These are phyloP conservation scores for Cyrtorhinus lividipennis DNA, from an alignment of 1,140 invertebrate species.

Conservation along the genomic window DNA sequence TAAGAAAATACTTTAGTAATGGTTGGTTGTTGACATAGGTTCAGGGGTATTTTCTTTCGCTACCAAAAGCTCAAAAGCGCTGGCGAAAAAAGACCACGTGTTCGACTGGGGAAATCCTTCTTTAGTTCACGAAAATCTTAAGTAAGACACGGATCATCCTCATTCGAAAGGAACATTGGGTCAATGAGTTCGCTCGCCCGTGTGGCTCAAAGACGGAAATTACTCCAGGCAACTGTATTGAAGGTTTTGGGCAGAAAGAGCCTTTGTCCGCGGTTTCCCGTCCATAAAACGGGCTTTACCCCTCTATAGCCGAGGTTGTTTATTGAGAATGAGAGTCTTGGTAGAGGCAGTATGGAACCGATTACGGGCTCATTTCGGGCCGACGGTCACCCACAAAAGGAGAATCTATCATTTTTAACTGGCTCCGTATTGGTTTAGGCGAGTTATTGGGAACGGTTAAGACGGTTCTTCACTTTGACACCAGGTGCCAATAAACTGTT, in stretches of 20 bases:
- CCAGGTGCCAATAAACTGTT: constrained; percentile 2
- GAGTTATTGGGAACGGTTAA: not conserved
- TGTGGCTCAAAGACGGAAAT: constrained; percentile 6
- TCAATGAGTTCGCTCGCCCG: constrained; percentile 5
- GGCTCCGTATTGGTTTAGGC: not conserved
- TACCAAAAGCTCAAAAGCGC: too few species aligned
- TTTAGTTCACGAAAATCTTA: not conserved
- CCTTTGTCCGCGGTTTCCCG: not conserved
- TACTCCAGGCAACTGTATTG: constrained; percentile 1
- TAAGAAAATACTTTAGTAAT: not conserved
- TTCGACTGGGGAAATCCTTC: not conserved
- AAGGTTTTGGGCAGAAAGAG: not conserved
- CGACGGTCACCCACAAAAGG: not conserved
- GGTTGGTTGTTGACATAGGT: not conserved
- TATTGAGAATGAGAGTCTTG: not conserved
- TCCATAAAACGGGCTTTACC: constrained; percentile 8
- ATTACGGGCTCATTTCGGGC: constrained; percentile 4
- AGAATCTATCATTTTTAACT: not conserved
- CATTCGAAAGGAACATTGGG: not conserved
- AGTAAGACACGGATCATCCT: constrained; percentile 1
- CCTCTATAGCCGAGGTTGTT: not conserved
- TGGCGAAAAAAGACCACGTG: not conserved
- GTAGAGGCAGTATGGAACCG: not conserved
- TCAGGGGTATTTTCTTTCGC: too few species aligned
- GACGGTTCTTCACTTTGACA: not conserved